Percentiles rank a stretch among this genome's conserved stretches.
Evolutionary conservation across 2,888 invertebrate species (phyloP).

Genomic region (Lasioglossum villosulum): DNA sequence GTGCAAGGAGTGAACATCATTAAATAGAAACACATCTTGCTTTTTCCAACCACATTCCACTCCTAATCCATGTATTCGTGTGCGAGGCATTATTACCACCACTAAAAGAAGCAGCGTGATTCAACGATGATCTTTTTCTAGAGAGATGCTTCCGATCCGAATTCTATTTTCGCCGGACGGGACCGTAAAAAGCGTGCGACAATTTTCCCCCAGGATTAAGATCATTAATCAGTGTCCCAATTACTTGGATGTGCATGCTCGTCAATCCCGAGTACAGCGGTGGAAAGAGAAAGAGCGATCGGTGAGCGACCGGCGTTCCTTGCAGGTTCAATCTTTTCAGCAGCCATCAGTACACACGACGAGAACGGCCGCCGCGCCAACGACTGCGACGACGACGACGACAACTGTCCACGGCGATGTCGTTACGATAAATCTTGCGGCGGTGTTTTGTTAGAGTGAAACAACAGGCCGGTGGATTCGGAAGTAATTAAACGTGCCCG

Average conservation of each 20-base stretch:
- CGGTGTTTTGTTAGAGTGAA: constrained; percentile 27
- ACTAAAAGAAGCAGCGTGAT: neutral
- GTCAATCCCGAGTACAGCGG: neutral
- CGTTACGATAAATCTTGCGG: constrained; percentile 33
- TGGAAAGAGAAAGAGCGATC: neutral
- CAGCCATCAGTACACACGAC: neutral
- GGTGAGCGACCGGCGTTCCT: neutral
- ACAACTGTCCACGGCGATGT: constrained; percentile 5
- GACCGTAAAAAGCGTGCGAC: neutral
- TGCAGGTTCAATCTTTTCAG: constrained; percentile 11
- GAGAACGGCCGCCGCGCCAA: neutral
- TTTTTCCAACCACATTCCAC: neutral
- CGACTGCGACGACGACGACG: neutral
- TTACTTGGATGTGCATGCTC: neutral
- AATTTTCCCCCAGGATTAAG: neutral
- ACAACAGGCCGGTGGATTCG: constrained; percentile 37
- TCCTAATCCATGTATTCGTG: neutral
- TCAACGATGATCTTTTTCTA: neutral
- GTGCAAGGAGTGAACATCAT: no score
- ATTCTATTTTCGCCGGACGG: neutral
- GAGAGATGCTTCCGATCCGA: neutral
- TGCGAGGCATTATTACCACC: neutral
- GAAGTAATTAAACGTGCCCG: constrained; percentile 49
- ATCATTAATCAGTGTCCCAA: constrained; percentile 1
- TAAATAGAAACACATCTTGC: neutral